phyloP scores from a whole-genome alignment of 2,888 invertebrate species.

The Laothoe populi region DNA sequence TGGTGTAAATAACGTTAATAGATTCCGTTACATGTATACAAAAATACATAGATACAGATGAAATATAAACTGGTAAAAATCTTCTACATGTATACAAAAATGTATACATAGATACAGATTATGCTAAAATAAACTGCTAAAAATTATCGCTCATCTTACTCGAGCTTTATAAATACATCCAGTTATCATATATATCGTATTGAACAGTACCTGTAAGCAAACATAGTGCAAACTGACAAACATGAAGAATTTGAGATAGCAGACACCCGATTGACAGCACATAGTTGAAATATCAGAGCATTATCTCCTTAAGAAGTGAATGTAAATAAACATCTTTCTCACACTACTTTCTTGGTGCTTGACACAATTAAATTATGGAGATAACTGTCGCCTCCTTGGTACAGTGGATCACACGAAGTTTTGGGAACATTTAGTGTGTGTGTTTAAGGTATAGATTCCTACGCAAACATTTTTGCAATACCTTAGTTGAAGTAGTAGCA shows the following conservation, averaged over 20 bases:
- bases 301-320: constrained; percentile 47
- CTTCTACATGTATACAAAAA: too few relatives aligned
- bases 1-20: too few relatives aligned
- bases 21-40: too few relatives aligned
- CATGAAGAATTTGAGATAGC: constrained; percentile 28
- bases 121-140: background rate
- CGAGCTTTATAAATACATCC: constrained; percentile 1
- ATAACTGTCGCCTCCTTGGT: background rate
- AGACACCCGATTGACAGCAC: constrained; percentile 57
- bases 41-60: too few relatives aligned
- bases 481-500: too few relatives aligned
- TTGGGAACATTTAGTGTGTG: too few relatives aligned
- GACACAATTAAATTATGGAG: constrained; percentile 8
- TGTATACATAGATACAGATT: too few relatives aligned
- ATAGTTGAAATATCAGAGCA: constrained; percentile 53
- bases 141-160: constrained; percentile 5
- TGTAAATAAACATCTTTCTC: constrained; percentile 36
- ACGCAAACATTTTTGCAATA: too few relatives aligned
- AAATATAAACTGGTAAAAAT: too few relatives aligned
- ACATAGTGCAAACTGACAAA: constrained; percentile 30
- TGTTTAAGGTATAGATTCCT: too few relatives aligned
- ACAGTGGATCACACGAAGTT: background rate
- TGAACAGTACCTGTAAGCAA: constrained; percentile 34
- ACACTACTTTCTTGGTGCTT: constrained; percentile 39
- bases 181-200: constrained; percentile 15